These are phyloP conservation scores for Nomada goodeniana DNA, from an alignment of 2,888 invertebrate species.

Conservation along the genomic window DNA sequence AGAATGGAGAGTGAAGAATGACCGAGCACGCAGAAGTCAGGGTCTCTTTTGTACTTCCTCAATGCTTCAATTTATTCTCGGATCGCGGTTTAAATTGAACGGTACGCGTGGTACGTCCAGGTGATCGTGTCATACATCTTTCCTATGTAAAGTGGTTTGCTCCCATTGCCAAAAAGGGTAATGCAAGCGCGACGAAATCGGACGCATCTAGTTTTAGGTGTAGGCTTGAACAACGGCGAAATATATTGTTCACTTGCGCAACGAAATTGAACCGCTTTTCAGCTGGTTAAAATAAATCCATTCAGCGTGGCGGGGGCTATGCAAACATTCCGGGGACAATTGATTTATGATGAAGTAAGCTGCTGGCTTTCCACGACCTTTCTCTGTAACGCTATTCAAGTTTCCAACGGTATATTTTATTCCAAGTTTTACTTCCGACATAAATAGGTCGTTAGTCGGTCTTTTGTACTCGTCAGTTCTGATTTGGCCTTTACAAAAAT, in stretches of 20 bases:
- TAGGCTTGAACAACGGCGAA: neutral
- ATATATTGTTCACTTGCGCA: constrained; percentile 13
- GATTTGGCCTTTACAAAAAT: no score
- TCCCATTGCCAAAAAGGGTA: neutral
- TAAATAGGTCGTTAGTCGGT: no score
- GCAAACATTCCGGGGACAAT: neutral
- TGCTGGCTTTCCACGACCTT: neutral
- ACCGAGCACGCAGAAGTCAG: neutral
- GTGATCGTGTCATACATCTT: neutral
- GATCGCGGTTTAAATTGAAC: constrained; percentile 16
- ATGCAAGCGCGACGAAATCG: constrained; percentile 1
- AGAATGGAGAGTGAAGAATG: neutral
- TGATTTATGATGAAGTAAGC: neutral
- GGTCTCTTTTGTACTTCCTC: constrained; percentile 30
- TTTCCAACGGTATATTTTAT: neutral
- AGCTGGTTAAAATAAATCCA: constrained; percentile 2
- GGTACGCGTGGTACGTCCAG: neutral
- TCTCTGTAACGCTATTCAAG: neutral
- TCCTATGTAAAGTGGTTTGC: neutral
- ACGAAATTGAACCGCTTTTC: constrained; percentile 6
- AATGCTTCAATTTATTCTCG: constrained; percentile 23
- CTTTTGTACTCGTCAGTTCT: no score
- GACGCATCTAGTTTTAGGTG: neutral
- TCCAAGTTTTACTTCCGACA: no score
- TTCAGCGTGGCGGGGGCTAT: neutral